Conservation (phyloP, 2,113 vertebrate genomes). For the Urocitellus parryii region DNA sequence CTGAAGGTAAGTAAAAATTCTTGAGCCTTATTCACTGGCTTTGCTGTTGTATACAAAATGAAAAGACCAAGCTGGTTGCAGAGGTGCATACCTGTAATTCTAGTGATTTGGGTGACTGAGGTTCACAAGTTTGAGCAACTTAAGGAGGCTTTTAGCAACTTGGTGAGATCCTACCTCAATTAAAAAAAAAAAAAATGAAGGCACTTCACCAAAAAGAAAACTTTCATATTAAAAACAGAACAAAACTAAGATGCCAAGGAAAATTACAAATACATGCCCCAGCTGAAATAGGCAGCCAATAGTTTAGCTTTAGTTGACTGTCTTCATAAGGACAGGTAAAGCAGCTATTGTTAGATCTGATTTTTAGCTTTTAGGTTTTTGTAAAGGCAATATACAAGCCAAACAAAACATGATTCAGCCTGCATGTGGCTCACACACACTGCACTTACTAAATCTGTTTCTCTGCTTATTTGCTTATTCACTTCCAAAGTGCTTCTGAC, state of each 20-base stretch:
- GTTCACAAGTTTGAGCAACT: no score
- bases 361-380: background rate
- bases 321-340: background rate
- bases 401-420: slow-evolving; percentile 9
- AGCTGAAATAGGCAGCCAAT: background rate
- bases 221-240: no score
- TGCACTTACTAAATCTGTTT: background rate
- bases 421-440: background rate
- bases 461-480: background rate
- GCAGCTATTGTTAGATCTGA: background rate
- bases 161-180: no score
- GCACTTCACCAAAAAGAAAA: no score
- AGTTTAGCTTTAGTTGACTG: background rate
- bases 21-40: background rate
- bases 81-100: no score
- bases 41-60: no score
- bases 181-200: no score
- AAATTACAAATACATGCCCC: background rate
- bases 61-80: no score
- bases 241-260: background rate
- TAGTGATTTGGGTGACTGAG: no score
- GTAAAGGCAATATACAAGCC: background rate
- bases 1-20: background rate
- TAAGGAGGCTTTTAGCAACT: no score
- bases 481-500: slow-evolving; percentile 11